Evolutionary conservation across 1,140 invertebrate genomes (phyloP).

Genomic region (Hermatobates lingyangjiaoensis): DNA sequence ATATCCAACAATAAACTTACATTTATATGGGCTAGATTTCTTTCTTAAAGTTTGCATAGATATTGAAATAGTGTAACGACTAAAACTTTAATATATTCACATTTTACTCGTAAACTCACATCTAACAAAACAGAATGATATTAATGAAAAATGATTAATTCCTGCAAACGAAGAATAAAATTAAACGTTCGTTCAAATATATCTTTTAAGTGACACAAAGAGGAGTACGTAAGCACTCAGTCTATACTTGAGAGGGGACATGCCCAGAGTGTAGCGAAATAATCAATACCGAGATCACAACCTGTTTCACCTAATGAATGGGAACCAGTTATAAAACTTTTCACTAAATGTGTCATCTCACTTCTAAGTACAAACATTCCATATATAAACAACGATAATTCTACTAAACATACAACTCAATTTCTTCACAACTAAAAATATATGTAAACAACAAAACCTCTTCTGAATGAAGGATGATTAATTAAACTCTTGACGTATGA

Average conservation of each 20-base stretch:
- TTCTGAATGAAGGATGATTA: background rate
- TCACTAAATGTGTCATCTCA: background rate
- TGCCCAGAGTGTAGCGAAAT: too few relatives aligned
- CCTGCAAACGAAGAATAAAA: background rate
- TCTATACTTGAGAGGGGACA: too few relatives aligned
- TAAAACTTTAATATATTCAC: background rate
- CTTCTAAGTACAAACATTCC: background rate
- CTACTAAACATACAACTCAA: background rate
- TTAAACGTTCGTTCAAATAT: background rate
- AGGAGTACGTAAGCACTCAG: background rate
- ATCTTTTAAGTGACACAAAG: background rate
- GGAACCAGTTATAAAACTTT: background rate
- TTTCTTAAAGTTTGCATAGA: slow-evolving; percentile 69
- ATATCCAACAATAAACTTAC: slow-evolving; percentile 35
- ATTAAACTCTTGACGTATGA: background rate
- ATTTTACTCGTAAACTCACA: background rate
- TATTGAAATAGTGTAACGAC: background rate
- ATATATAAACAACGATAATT: background rate
- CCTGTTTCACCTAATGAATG: background rate
- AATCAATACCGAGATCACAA: background rate
- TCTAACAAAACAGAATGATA: too few relatives aligned
- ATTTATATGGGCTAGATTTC: slow-evolving; percentile 73
- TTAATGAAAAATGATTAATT: background rate
- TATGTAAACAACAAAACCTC: too few relatives aligned
- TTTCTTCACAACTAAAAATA: too few relatives aligned